phyloP scores from a whole-genome alignment of 2,113 vertebrate species.

The Anarhynchus alexandrinus region DNA sequence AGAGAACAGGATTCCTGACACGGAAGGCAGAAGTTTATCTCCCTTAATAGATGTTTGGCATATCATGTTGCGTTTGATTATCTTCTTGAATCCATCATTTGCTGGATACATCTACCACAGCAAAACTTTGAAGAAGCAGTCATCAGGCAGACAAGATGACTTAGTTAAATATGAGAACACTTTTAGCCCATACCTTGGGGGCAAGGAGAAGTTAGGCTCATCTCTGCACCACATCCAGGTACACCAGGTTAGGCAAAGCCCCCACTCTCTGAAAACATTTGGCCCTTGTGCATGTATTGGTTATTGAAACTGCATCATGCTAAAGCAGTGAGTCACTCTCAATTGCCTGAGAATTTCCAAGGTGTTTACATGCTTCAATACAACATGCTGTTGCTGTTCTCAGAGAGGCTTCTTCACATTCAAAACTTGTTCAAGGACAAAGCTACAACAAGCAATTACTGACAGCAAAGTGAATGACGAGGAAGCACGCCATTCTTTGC shows the following conservation, averaged over 20 bases:
- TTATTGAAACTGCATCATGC: neutral
- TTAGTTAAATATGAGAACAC: neutral
- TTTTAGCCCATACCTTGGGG: neutral
- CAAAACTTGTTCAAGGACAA: constrained; percentile 60
- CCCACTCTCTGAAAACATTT: neutral
- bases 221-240: neutral
- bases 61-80: constrained; percentile 6
- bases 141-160: neutral
- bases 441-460: neutral
- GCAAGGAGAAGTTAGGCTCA: neutral
- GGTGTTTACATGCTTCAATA: neutral
- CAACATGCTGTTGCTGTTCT: neutral
- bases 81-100: neutral
- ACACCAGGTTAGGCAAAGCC: neutral
- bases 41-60: neutral
- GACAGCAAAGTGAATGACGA: neutral
- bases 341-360: neutral
- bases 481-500: neutral
- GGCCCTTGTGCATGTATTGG: neutral
- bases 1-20: neutral
- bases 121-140: neutral
- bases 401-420: constrained; percentile 42
- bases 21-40: neutral
- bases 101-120: neutral
- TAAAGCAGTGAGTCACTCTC: neutral